Percentiles rank a stretch among this genome's conserved stretches.
phyloP scores from a whole-genome alignment of 2,888 invertebrate species.

The Aphelenchoides bicaudatus region DNA sequence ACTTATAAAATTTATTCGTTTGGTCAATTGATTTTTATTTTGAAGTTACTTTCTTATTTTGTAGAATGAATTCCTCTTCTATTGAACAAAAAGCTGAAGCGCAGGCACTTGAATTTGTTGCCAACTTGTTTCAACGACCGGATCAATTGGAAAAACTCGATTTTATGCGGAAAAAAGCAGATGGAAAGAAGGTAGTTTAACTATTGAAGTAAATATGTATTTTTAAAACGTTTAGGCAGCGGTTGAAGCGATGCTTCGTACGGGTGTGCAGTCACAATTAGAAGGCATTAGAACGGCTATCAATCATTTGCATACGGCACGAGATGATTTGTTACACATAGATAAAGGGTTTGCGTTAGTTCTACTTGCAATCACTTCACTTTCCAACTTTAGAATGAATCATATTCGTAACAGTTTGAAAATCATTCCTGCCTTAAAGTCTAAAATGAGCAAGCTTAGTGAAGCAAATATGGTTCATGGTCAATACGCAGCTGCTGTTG shows the following conservation, averaged over 20 bases:
- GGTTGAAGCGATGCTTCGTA: constrained; percentile 88
- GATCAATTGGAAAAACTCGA: constrained; percentile 84
- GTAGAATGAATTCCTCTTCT: constrained; percentile 20
- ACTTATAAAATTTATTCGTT: not conserved
- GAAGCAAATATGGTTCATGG: constrained; percentile 91
- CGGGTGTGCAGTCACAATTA: constrained; percentile 95
- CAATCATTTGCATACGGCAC: constrained; percentile 79
- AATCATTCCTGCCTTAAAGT: constrained; percentile 75
- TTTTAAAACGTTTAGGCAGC: constrained; percentile 69
- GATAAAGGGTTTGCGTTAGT: constrained; percentile 67
- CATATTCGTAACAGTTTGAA: constrained; percentile 74
- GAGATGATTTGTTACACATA: constrained; percentile 74
- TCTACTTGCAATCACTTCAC: not conserved
- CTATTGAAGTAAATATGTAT: constrained; percentile 11
- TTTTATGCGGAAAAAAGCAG: constrained; percentile 64
- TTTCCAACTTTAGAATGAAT: constrained; percentile 68
- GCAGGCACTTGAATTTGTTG: constrained; percentile 48
- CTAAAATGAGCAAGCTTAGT: constrained; percentile 77
- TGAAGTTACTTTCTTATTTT: not conserved
- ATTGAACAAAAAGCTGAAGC: constrained; percentile 36
- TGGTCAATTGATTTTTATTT: not conserved
- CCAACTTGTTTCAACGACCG: constrained; percentile 65
- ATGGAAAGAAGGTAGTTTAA: constrained; percentile 64
- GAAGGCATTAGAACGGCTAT: constrained; percentile 92
- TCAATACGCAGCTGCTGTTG: constrained; percentile 91